phyloP scores from a whole-genome alignment of 2,888 invertebrate genomes.

The Heteromurus nitidus region DNA sequence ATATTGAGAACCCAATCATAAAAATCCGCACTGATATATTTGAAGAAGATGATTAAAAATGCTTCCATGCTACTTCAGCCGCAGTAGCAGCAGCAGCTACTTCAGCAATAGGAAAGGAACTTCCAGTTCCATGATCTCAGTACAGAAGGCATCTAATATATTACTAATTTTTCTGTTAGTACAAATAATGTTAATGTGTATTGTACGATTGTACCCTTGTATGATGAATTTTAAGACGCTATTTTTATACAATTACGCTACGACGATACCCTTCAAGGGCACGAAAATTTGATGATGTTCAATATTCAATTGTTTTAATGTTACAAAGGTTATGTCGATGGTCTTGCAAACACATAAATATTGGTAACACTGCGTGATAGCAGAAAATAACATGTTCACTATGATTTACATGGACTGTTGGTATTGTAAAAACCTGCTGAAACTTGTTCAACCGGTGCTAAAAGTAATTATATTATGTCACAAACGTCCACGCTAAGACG shows the following conservation, averaged over 20 bases:
- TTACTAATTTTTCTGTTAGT: neutral
- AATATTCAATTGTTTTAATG: too few species aligned
- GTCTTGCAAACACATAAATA: too few species aligned
- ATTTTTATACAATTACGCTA: too few species aligned
- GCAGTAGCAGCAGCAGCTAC: neutral
- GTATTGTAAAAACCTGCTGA: too few species aligned
- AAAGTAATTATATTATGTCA: neutral
- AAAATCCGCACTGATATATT: constrained; percentile 44
- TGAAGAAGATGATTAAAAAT: constrained; percentile 14
- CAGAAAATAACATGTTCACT: too few species aligned
- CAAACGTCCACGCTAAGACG: neutral
- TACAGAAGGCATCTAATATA: neutral
- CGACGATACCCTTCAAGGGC: too few species aligned
- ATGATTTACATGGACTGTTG: too few species aligned
- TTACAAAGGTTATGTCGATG: too few species aligned
- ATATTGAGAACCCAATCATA: neutral
- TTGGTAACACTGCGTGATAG: too few species aligned
- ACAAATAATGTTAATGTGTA: neutral
- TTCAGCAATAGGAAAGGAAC: neutral
- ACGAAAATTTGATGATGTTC: too few species aligned
- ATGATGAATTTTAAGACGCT: neutral
- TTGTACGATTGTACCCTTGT: neutral
- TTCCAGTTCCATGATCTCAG: neutral
- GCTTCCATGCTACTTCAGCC: neutral
- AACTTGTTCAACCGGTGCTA: neutral